phyloP scores from a whole-genome alignment of 1,140 invertebrate species.

The Drosophila kanapiae region DNA sequence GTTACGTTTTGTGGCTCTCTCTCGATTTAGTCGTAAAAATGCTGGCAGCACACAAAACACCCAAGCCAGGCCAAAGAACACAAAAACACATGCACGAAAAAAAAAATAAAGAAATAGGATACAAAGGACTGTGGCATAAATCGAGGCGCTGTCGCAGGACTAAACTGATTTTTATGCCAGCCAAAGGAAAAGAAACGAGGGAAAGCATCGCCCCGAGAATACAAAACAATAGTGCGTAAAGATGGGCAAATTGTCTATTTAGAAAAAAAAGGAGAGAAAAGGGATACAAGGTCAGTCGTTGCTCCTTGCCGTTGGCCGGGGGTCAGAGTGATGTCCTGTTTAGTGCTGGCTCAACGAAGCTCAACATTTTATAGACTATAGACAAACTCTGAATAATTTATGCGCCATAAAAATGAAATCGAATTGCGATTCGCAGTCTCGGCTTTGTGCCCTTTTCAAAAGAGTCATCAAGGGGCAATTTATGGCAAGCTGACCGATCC shows the following conservation, averaged over 20 bases:
- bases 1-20: conserved; percentile 72
- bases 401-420: conserved; percentile 77
- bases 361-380: conserved; percentile 78
- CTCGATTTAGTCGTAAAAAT: conserved; percentile 73
- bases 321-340: conserved; percentile 41
- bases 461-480: conserved; percentile 76
- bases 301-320: conserved; percentile 19
- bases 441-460: conserved; percentile 45
- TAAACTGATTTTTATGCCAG: conserved; percentile 76
- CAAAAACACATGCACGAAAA: conserved; percentile 8
- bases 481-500: conserved; percentile 58
- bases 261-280: conserved; percentile 43
- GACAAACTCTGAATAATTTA: conserved; percentile 81
- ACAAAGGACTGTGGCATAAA: conserved; percentile 63
- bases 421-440: conserved; percentile 53
- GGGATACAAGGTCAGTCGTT: conserved; percentile 70
- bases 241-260: conserved; percentile 78
- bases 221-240: conserved; percentile 76
- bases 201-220: conserved; percentile 23
- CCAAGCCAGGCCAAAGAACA: neutral
- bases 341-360: conserved; percentile 65
- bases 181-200: conserved; percentile 10
- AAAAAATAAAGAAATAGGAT: conserved; percentile 12
- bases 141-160: conserved; percentile 64
- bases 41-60: conserved; percentile 56